These are phyloP conservation scores for Agriopis aurantiaria DNA, from an alignment of 2,888 invertebrate genomes.

Conservation along the genomic window DNA sequence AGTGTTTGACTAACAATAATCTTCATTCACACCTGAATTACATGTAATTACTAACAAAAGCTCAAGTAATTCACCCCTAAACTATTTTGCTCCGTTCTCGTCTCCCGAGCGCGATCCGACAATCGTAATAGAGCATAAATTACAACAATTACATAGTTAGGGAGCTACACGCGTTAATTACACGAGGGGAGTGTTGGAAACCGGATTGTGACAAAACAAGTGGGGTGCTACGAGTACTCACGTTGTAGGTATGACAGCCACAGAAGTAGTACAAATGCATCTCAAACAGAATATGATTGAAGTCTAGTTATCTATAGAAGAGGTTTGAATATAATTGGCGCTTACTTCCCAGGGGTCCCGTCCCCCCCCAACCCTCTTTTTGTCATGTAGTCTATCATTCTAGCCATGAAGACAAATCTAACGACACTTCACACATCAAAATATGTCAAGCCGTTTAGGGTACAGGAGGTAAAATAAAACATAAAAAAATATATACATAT, in stretches of 20 bases:
- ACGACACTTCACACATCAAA: too few relatives aligned
- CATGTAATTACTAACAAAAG: constrained; percentile 14
- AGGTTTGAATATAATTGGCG: too few relatives aligned
- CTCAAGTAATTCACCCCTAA: constrained; percentile 10
- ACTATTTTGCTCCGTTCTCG: constrained; percentile 18
- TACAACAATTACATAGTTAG: constrained; percentile 44
- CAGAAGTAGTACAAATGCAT: too few relatives aligned
- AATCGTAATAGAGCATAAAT: constrained; percentile 42
- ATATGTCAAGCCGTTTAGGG: too few relatives aligned
- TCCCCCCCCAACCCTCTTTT: too few relatives aligned
- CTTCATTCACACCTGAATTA: not conserved
- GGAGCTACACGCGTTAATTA: constrained; percentile 44
- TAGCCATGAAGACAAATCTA: too few relatives aligned
- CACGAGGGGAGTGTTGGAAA: constrained; percentile 32
- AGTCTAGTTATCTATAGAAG: too few relatives aligned
- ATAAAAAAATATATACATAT: too few relatives aligned
- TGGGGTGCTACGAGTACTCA: constrained; percentile 20
- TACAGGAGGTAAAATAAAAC: too few relatives aligned
- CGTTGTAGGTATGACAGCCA: not conserved
- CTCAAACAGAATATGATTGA: too few relatives aligned
- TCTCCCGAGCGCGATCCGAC: constrained; percentile 31
- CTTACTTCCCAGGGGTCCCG: too few relatives aligned
- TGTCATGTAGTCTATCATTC: too few relatives aligned
- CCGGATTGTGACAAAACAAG: constrained; percentile 29
- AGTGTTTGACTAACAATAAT: not conserved